Evolutionary conservation across 1,140 invertebrate genomes (phyloP).

Genomic region (Neodiprion virginianus): DNA sequence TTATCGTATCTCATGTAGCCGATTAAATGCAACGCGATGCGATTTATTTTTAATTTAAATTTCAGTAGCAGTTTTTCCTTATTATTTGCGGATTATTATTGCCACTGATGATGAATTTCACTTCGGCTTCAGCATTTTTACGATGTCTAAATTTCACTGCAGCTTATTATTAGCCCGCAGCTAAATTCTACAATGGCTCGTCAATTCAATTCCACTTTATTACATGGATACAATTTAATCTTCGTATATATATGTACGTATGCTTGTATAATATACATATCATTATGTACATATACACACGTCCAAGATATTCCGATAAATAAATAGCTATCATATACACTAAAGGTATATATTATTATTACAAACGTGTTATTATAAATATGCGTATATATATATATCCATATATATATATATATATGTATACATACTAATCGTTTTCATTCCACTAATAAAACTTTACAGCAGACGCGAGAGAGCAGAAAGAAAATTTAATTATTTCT

Average conservation of each 20-base stretch:
- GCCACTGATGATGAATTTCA: too few species aligned
- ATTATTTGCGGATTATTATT: too few species aligned
- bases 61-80: too few species aligned
- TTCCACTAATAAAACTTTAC: not conserved
- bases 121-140: too few species aligned
- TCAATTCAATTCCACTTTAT: not conserved
- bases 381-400: not conserved
- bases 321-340: not conserved
- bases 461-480: not conserved
- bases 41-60: too few species aligned
- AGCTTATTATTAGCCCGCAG: not conserved
- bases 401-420: too few species aligned
- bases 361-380: not conserved
- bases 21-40: too few species aligned
- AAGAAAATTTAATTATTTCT: not conserved
- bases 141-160: too few species aligned
- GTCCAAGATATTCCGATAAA: not conserved
- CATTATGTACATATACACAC: not conserved
- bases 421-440: too few species aligned
- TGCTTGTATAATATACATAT: not conserved
- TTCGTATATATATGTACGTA: not conserved
- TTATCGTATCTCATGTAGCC: too few species aligned
- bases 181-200: not conserved
- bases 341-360: not conserved
- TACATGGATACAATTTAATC: not conserved